Percentiles rank a stretch among this genome's conserved stretches.
Conservation (phyloP, 2,113 vertebrate genomes). For the Colaptes auratus region DNA sequence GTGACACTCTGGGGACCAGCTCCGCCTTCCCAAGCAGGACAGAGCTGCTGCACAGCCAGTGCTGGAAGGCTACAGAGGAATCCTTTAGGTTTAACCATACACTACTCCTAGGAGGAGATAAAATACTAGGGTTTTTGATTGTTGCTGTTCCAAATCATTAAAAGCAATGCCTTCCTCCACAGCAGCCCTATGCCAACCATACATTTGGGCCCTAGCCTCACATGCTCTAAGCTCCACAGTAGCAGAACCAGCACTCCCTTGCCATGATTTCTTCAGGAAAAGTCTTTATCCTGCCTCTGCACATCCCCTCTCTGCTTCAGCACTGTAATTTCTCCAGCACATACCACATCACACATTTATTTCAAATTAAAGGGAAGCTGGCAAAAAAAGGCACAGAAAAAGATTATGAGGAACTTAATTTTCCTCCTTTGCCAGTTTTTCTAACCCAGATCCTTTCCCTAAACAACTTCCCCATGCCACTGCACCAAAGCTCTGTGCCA, state of each 20-base stretch:
- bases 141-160: background rate
- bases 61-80: background rate
- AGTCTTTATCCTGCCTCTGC: accelerated
- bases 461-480: background rate
- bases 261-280: accelerated
- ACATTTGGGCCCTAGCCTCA: background rate
- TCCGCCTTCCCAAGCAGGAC: background rate
- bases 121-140: background rate
- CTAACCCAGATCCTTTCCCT: background rate
- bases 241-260: background rate
- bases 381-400: background rate
- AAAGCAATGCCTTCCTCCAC: background rate
- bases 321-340: background rate
- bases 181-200: background rate
- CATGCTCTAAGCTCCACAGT: background rate
- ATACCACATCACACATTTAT: accelerated
- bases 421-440: background rate
- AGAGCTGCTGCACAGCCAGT: background rate
- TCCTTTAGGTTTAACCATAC: background rate
- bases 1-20: background rate
- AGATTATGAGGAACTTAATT: conserved; percentile 8
- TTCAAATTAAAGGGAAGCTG: background rate
- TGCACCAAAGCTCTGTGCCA: background rate
- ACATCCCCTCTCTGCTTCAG: background rate
- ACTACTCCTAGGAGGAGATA: background rate